phyloP scores from a whole-genome alignment of 2,797 vertebrate genomes.

The Myotis daubentonii region DNA sequence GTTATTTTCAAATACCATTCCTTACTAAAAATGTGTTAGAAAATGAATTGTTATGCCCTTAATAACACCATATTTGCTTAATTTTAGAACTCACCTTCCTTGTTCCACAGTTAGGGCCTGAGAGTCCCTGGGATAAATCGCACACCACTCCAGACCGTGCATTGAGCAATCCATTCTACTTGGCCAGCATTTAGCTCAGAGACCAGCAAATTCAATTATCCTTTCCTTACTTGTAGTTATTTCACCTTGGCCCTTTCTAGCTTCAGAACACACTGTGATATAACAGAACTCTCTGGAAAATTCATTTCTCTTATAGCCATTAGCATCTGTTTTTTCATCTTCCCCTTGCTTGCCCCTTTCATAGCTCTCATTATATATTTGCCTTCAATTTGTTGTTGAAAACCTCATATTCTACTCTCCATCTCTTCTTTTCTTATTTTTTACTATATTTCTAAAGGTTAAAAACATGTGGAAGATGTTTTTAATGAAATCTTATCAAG shows the following conservation, averaged over 20 bases:
- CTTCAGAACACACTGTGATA: background rate
- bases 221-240: background rate
- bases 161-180: conserved; percentile 15
- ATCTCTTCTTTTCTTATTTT: background rate
- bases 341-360: background rate
- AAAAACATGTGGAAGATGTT: background rate
- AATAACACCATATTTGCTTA: background rate
- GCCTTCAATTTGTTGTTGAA: background rate
- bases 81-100: conserved; percentile 33
- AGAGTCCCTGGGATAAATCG: background rate
- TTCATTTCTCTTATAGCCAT: background rate
- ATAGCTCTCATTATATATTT: background rate
- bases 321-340: background rate
- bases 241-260: conserved; percentile 7
- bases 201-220: conserved; percentile 30
- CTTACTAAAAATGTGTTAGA: background rate
- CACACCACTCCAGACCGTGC: background rate
- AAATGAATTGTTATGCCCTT: background rate
- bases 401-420: background rate
- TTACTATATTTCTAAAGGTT: conserved; percentile 1
- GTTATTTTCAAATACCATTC: background rate
- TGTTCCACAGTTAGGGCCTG: background rate
- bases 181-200: conserved; percentile 3
- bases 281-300: conserved; percentile 33
- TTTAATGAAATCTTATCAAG: background rate